Conservation (phyloP, 2,113 vertebrate species). For the Hystrix brachyura region DNA sequence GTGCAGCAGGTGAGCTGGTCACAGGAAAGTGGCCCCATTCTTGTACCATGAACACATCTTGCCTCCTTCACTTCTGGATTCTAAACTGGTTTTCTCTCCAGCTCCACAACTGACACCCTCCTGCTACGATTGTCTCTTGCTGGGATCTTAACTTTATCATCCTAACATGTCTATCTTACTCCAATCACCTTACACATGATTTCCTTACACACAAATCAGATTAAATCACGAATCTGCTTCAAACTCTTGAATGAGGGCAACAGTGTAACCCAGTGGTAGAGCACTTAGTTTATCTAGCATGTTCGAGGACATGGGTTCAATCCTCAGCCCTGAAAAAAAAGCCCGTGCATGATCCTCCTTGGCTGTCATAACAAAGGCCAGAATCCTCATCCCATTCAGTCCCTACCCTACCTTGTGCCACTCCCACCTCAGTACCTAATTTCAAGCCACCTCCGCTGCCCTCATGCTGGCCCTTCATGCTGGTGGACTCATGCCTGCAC, state of each 20-base stretch:
- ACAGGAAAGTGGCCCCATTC: not conserved
- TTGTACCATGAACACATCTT: not conserved
- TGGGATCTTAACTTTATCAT: not conserved
- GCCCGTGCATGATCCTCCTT: no score
- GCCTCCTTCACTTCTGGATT: not conserved
- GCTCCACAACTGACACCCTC: not conserved
- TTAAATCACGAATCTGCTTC: not conserved
- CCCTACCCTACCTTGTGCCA: no score
- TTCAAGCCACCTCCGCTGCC: not conserved
- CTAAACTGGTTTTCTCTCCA: not conserved
- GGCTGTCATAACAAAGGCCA: not conserved
- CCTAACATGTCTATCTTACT: not conserved
- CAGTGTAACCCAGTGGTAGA: not conserved
- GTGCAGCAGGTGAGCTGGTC: not conserved
- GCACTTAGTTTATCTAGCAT: not conserved
- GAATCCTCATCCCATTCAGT: not conserved
- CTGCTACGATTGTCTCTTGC: not conserved
- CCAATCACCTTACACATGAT: not conserved
- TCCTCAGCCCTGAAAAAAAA: not conserved
- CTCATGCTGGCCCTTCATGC: not conserved
- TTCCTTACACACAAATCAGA: constrained; percentile 1
- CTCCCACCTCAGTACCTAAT: not conserved
- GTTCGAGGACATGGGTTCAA: not conserved
- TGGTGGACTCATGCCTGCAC: not conserved
- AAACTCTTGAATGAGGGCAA: not conserved